These are phyloP conservation scores for Distichodus sexfasciatus DNA, from an alignment of 2,797 vertebrate genomes.

Conservation along the genomic window DNA sequence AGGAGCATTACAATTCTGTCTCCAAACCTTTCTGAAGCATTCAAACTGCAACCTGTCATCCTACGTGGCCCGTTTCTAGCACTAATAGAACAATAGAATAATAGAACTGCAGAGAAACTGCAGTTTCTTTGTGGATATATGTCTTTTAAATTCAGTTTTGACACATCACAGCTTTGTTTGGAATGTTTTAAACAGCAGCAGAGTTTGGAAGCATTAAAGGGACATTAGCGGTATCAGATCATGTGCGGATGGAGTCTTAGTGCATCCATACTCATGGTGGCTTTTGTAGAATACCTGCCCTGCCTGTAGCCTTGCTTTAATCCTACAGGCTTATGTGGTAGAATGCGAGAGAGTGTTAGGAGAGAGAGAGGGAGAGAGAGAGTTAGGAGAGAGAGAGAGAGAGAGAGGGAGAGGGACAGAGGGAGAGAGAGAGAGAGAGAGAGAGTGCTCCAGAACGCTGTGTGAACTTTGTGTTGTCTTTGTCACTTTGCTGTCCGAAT, in stretches of 20 bases:
- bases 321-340: not conserved
- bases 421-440: no score
- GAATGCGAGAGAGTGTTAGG: slow-evolving; percentile 32
- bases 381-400: no score
- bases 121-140: no score
- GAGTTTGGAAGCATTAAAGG: not conserved
- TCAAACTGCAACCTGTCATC: no score
- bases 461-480: slow-evolving; percentile 8
- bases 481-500: not conserved
- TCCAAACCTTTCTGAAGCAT: no score
- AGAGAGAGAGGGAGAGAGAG: no score
- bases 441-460: not conserved
- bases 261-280: not conserved
- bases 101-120: no score
- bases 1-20: no score
- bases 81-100: no score
- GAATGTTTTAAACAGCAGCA: not conserved
- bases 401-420: no score
- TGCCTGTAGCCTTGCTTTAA: slow-evolving; percentile 1
- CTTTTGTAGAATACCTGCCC: not conserved
- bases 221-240: not conserved
- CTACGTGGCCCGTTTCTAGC: no score
- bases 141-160: not conserved
- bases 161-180: not conserved
- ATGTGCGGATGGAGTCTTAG: not conserved